These are phyloP conservation scores for Apodemia arnacis DNA, from an alignment of 2,888 invertebrate species.

Conservation along the genomic window DNA sequence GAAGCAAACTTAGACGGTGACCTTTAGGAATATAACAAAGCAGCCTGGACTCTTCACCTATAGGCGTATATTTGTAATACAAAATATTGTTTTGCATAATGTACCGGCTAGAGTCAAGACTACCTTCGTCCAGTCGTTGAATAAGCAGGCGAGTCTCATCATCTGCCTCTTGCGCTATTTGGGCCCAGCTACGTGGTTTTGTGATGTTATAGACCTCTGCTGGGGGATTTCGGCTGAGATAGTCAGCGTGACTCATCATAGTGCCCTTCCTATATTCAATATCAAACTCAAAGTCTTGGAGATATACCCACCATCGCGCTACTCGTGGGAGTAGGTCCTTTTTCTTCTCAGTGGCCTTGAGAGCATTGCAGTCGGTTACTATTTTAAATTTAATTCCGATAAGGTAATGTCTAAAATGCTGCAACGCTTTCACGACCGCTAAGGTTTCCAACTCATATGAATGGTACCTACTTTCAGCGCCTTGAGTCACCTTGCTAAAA, in stretches of 20 bases:
- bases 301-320: conserved; percentile 85
- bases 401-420: conserved; percentile 62
- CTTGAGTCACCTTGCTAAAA: conserved; percentile 47
- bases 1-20: conserved; percentile 73
- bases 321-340: conserved; percentile 84
- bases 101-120: conserved; percentile 16
- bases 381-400: conserved; percentile 49
- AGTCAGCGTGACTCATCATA: conserved; percentile 84
- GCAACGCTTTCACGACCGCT: conserved; percentile 76
- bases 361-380: conserved; percentile 22
- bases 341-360: conserved; percentile 82
- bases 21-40: conserved; percentile 81
- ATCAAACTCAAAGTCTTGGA: conserved; percentile 77
- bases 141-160: background rate
- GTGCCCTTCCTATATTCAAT: conserved; percentile 74
- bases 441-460: conserved; percentile 77
- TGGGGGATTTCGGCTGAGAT: conserved; percentile 81
- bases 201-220: conserved; percentile 30
- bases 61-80: conserved; percentile 46
- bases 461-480: conserved; percentile 76
- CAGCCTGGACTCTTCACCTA: conserved; percentile 61
- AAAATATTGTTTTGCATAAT: conserved; percentile 59
- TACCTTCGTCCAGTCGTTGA: background rate
- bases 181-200: conserved; percentile 44
- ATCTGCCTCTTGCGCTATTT: conserved; percentile 15